Evolutionary conservation across 2,797 vertebrate genomes (phyloP), one percentile per base, ranked within the genome.

Genomic region (Gymnodraco acuticeps): DNA sequence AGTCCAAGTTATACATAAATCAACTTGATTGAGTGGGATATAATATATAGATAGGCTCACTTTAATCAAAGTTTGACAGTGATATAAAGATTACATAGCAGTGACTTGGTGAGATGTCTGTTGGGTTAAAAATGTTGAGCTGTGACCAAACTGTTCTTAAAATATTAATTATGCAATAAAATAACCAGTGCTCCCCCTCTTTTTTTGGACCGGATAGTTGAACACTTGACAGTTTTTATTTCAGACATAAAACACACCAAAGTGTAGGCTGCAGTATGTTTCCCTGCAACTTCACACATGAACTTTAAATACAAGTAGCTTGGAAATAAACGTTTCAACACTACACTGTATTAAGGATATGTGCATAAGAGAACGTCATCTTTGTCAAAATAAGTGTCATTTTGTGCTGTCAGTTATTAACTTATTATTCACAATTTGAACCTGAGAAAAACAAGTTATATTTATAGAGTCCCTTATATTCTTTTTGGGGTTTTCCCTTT

Each of bases 101-200:
- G 38, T 47, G 42, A 76, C 42, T 52, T 51, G 15, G 31, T 64
- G 58, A 74, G 31, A 23, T 42, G 11, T 31, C 53, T 70, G 46
- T 42, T 7, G 42, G 60, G 23, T 50, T 62, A 13, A 54, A 60
- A 11, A 56, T 20, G 23, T 43, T 47, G 65, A 73, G 73, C 52
- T 56, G 54, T 60, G 67, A 82, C 70, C 46, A 59, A 63, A 60
- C 64, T 67, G 51, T 33, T 41, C 68, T 64, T 70, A 70, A 13
- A 71, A 67, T 71, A 67, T 81, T 81, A 71, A 81, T 81, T 54
- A 72, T 47, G 48, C 53, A n/a, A 77, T 83, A 73, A 83, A 79
- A 72, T 75, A 80, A 11, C 38, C 12, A 13, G 10, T 12, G 0
- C 45, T 55, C 48, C 15, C 61, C 20, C 68, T 70, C 52, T 70